phyloP scores from a whole-genome alignment of 1,140 invertebrate genomes.

The Drosophila ambigua region DNA sequence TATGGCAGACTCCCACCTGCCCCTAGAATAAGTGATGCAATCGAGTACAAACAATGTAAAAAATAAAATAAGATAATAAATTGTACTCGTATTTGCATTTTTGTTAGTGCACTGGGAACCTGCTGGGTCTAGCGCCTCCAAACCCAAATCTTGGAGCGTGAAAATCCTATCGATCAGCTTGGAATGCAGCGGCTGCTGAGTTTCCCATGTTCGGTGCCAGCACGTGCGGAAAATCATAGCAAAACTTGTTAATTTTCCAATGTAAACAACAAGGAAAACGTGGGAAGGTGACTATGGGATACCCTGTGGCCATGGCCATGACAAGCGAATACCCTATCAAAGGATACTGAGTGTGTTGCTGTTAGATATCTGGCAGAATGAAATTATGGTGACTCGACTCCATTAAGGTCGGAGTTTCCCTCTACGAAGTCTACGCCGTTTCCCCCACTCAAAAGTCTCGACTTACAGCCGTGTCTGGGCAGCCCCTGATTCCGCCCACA shows the following conservation, averaged over 20 bases:
- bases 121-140: constrained; percentile 16
- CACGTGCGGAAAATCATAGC: constrained; percentile 42
- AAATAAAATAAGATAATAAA: background rate
- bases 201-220: constrained; percentile 37
- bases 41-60: too few relatives aligned
- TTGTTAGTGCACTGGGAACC: constrained; percentile 1
- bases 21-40: too few relatives aligned
- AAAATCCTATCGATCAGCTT: constrained; percentile 46
- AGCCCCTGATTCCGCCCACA: constrained; percentile 25
- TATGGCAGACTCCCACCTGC: too few relatives aligned
- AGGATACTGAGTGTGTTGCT: too few relatives aligned
- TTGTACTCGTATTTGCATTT: background rate
- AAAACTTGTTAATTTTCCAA: constrained; percentile 20
- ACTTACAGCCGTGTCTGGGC: constrained; percentile 18
- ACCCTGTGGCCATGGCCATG: background rate
- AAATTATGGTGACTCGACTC: too few relatives aligned
- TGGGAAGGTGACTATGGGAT: background rate
- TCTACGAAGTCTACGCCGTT: too few relatives aligned
- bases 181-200: constrained; percentile 13
- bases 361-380: too few relatives aligned
- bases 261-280: background rate
- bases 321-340: too few relatives aligned
- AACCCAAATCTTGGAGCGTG: constrained; percentile 35
- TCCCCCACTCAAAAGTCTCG: constrained; percentile 23
- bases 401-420: too few relatives aligned